These are phyloP conservation scores for Pipistrellus pipistrellus DNA, from an alignment of 2,797 vertebrate species.

Conservation along the genomic window DNA sequence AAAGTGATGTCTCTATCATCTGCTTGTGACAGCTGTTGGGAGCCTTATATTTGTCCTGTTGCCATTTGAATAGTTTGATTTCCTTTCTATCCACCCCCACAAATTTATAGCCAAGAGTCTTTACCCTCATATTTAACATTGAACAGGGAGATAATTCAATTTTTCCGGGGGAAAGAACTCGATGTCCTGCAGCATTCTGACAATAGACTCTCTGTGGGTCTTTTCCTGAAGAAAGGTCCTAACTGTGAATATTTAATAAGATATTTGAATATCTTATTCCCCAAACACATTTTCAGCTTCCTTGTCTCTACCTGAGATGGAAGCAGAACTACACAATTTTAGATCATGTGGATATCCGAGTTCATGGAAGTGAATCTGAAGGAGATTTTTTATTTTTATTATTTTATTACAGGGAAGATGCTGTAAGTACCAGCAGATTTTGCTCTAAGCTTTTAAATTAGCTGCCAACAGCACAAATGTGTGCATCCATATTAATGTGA, in stretches of 20 bases:
- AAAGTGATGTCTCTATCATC: conserved; percentile 7
- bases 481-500: neutral
- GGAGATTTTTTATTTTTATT: conserved; percentile 15
- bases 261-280: neutral
- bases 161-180: neutral
- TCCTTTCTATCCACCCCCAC: neutral
- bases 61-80: conserved; percentile 70
- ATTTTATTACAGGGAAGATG: conserved; percentile 34
- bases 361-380: neutral
- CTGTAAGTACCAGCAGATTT: neutral
- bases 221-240: conserved; percentile 10
- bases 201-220: neutral
- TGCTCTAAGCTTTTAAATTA: conserved; percentile 40
- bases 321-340: neutral
- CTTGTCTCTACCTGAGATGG: fast-evolving
- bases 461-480: conserved; percentile 15
- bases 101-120: conserved; percentile 49
- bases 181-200: neutral
- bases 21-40: neutral
- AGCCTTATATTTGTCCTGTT: conserved; percentile 51
- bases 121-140: conserved; percentile 15
- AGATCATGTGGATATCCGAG: neutral
- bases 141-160: conserved; percentile 22
- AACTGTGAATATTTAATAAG: neutral
- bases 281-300: neutral